Evolutionary conservation across 2,797 vertebrate genomes (phyloP), one percentile per base, ranked within the genome.

Genomic region (Neosilurus mollespiculum): DNA sequence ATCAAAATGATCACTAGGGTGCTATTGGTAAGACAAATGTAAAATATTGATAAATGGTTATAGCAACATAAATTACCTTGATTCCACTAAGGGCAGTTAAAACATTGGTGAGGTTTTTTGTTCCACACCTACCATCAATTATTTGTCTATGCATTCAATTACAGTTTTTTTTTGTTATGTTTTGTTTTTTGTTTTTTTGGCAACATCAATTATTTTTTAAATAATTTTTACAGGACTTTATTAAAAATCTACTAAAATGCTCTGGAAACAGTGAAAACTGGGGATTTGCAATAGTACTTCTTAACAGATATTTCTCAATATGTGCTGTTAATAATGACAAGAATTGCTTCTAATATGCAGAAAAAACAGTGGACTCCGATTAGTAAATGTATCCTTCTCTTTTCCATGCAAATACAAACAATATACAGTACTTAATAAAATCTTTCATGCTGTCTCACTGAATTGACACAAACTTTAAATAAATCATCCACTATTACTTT

Each of bases 1-100:
- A 43, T 6, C 37, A 43, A 43, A 43, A 43, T 43, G 37, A 43
- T 2, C 87, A 15, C 82, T 92, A 90, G 92, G 91, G 91, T 93
- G 92, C 93, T 91, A 91, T 92, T 84, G 81, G 89, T 92, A 91
- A 92, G 90, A 91, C 90, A 92, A 91, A 91, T 92, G 88, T 92
- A 91, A 93, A 93, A 92, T 89, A 86, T 91, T 90, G 67, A 71
- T 26, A 72, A 82, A 37, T 58, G 49, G 22, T 77, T 56, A 65
- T 49, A 61, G 16, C 22, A 78, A 78, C 56, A 10, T 59, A 72
- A 83, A 85, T 62, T 51, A 22, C 54, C 20, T 73, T 51, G 53
- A 80, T 84, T 82, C 30, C 34, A 66, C 3, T 82, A 22, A 76
- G 59, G 65, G 24, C 49, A n/a, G 34, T 14, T 62, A 78, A 72